Percentiles rank a stretch among this genome's conserved stretches.
These are phyloP conservation scores for Brachyalestes nurse DNA, from an alignment of 2,797 vertebrate genomes.

Conservation along the genomic window DNA sequence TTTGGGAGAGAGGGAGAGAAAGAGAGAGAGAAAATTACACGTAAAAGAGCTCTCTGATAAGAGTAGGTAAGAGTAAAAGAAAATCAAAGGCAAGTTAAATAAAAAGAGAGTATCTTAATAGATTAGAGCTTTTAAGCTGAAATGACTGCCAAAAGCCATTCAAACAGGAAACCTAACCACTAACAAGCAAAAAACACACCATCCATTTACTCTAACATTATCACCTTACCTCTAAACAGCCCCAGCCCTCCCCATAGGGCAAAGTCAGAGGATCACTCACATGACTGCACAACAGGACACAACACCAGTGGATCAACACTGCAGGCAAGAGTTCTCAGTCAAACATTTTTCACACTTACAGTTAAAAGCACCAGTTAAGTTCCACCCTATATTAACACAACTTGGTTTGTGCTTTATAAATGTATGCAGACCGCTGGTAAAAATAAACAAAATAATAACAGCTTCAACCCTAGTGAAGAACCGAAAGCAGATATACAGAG, in stretches of 20 bases:
- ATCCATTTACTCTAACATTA: constrained; percentile 25
- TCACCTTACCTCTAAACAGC: constrained; percentile 19
- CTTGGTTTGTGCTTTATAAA: too few relatives aligned
- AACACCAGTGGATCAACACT: constrained; percentile 3
- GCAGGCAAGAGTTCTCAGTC: not conserved
- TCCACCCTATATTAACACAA: not conserved
- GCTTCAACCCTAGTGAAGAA: too few relatives aligned
- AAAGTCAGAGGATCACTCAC: not conserved
- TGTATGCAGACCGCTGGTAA: too few relatives aligned
- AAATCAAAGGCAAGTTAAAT: constrained; percentile 1
- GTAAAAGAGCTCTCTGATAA: constrained; percentile 11
- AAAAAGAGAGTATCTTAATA: constrained; percentile 34
- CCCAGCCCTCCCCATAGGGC: constrained; percentile 1
- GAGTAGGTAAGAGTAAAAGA: not conserved
- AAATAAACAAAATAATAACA: too few relatives aligned
- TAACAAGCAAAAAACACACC: constrained; percentile 24
- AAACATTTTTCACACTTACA: not conserved
- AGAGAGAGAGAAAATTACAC: not conserved
- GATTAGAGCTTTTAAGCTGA: constrained; percentile 20
- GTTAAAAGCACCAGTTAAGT: constrained; percentile 10
- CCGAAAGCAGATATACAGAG: too few relatives aligned
- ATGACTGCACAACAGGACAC: constrained; percentile 12
- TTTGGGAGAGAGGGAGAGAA: not conserved
- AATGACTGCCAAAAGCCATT: constrained; percentile 20
- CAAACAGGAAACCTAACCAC: constrained; percentile 26